Evolutionary conservation across 2,797 vertebrate species (phyloP).

Genomic region (Lithobates sylvaticus): DNA sequence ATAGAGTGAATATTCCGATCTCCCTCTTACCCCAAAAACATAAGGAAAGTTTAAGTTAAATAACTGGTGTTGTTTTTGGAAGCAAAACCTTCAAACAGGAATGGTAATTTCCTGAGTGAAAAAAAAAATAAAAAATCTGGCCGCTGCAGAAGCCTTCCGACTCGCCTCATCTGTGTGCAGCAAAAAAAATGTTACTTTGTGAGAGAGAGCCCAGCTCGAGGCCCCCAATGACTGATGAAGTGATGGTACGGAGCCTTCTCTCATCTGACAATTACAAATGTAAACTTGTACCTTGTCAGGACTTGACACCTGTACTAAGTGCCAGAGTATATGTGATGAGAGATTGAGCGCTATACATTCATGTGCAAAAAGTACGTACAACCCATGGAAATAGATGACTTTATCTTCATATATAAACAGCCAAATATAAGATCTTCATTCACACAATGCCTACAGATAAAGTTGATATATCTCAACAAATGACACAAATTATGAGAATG

Average conservation of each 20-base stretch:
- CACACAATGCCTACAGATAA: too few species aligned
- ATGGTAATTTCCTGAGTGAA: slow-evolving; percentile 51
- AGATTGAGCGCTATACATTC: not conserved
- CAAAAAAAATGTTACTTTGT: not conserved
- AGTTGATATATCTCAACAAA: too few species aligned
- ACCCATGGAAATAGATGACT: too few species aligned
- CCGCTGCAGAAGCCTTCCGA: not conserved
- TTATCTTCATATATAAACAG: too few species aligned
- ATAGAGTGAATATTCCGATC: slow-evolving; percentile 3
- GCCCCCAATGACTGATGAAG: not conserved
- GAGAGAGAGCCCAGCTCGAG: not conserved
- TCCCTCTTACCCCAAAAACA: not conserved
- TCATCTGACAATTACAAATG: not conserved
- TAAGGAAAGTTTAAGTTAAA: slow-evolving; percentile 43
- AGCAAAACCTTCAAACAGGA: slow-evolving; percentile 30
- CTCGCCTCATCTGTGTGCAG: not conserved
- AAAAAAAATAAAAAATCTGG: slow-evolving; percentile 10
- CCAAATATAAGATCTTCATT: too few species aligned
- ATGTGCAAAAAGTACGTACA: too few species aligned
- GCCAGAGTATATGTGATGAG: not conserved
- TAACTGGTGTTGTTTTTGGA: slow-evolving; percentile 48
- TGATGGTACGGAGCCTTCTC: not conserved
- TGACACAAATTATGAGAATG: too few species aligned
- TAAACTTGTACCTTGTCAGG: not conserved
- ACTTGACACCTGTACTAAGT: not conserved